These are phyloP conservation scores for Oncorhynchus mykiss DNA, from an alignment of 2,113 vertebrate species.

Conservation along the genomic window DNA sequence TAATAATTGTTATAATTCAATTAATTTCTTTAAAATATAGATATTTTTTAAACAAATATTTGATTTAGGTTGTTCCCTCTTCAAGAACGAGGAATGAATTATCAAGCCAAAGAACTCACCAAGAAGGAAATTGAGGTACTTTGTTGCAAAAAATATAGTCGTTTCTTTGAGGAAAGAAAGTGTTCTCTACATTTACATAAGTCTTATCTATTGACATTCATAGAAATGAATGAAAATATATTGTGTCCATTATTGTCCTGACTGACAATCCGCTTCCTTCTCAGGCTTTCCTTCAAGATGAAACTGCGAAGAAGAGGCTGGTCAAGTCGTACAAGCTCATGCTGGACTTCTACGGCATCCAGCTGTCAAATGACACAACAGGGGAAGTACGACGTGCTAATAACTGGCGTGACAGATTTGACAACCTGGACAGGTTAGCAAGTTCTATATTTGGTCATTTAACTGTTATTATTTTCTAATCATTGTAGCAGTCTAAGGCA, in stretches of 20 bases:
- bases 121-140: slow-evolving; percentile 80
- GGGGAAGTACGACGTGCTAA: slow-evolving; percentile 74
- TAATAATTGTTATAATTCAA: background rate
- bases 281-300: slow-evolving; percentile 73
- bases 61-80: slow-evolving; percentile 87
- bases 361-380: slow-evolving; percentile 55
- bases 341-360: slow-evolving; percentile 90
- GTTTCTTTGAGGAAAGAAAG: no score
- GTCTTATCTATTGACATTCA: no score
- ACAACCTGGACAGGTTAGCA: slow-evolving; percentile 83
- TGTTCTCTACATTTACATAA: no score
- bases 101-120: slow-evolving; percentile 73
- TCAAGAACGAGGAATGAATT: slow-evolving; percentile 85
- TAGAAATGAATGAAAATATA: no score
- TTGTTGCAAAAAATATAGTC: no score
- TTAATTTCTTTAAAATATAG: no score
- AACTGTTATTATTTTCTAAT: no score
- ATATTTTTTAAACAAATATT: background rate
- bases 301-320: slow-evolving; percentile 68
- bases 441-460: background rate
- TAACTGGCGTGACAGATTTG: slow-evolving; percentile 78
- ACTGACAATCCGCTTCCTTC: background rate
- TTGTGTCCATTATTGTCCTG: background rate
- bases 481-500: no score
- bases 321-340: slow-evolving; percentile 86